Evolutionary conservation across 2,888 invertebrate species (phyloP).

Genomic region (Liposcelis brunnea): DNA sequence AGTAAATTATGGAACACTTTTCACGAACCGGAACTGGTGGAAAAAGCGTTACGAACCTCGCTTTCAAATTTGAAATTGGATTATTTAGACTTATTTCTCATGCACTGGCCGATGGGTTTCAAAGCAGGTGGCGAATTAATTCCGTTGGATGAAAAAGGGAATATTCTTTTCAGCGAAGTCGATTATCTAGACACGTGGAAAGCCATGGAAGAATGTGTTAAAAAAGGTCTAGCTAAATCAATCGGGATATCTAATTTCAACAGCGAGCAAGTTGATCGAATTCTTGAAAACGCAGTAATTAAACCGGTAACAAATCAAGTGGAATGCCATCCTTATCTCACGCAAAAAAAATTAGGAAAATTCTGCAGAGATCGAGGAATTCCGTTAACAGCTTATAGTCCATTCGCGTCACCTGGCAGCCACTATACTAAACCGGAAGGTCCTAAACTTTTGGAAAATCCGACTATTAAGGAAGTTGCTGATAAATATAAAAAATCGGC

Average conservation of each 20-base stretch:
- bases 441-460: conserved; percentile 52
- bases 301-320: conserved; percentile 18
- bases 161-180: conserved; percentile 41
- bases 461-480: conserved; percentile 42
- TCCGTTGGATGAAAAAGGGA: conserved; percentile 39
- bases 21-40: conserved; percentile 62
- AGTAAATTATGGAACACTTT: conserved; percentile 71
- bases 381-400: conserved; percentile 63
- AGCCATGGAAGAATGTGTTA: conserved; percentile 33
- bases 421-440: conserved; percentile 66
- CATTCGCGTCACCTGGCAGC: conserved; percentile 68
- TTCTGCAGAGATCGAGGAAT: conserved; percentile 50
- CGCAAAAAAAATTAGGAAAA: conserved; percentile 47
- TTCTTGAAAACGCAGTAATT: conserved; percentile 24
- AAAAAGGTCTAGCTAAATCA: conserved; percentile 26
- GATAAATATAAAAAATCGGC: conserved; percentile 44
- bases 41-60: conserved; percentile 45
- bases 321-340: conserved; percentile 48
- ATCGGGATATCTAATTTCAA: conserved; percentile 36
- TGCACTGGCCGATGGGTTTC: conserved; percentile 83
- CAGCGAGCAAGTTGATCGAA: conserved; percentile 27
- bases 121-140: conserved; percentile 47
- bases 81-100: conserved; percentile 75
- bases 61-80: conserved; percentile 53
- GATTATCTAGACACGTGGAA: conserved; percentile 61